These are phyloP conservation scores for Strigamia transsilvanica DNA, from an alignment of 2,888 invertebrate species.

Conservation along the genomic window DNA sequence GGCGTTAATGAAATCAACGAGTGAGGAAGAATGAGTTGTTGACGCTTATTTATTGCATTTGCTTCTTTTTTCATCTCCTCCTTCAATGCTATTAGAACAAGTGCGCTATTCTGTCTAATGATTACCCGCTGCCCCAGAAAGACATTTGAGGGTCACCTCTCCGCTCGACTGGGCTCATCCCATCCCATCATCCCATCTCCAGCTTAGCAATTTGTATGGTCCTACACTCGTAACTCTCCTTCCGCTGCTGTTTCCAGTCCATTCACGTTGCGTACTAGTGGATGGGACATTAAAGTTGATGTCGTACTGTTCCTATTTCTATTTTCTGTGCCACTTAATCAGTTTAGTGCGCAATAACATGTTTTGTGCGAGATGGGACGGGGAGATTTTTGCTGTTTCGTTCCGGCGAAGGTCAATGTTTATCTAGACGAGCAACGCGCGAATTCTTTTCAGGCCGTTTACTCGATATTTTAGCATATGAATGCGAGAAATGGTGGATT, in stretches of 20 bases:
- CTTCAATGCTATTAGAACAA: constrained; percentile 7
- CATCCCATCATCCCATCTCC: background rate
- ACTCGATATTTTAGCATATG: background rate
- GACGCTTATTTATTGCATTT: background rate
- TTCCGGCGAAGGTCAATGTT: too few species aligned
- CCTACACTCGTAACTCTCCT: background rate
- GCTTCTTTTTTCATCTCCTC: background rate
- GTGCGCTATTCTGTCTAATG: constrained; percentile 4
- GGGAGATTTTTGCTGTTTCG: background rate
- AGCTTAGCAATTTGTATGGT: constrained; percentile 16
- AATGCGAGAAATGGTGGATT: background rate
- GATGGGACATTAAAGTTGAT: background rate
- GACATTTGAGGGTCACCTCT: constrained; percentile 19
- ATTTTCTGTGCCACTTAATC: background rate
- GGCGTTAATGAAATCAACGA: background rate
- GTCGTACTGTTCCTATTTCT: background rate
- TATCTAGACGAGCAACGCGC: background rate
- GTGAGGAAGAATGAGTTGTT: background rate
- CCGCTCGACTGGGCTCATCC: background rate
- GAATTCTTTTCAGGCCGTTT: background rate
- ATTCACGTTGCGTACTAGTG: background rate
- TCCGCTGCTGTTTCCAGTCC: constrained; percentile 16
- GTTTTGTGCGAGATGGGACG: background rate
- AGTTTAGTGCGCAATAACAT: constrained; percentile 8
- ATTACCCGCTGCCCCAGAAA: constrained; percentile 33